A percentile compares a stretch with the other conserved stretches of the same genome.
These are phyloP conservation scores for Leucophora obtusa DNA, from an alignment of 2,888 invertebrate genomes.

Conservation along the genomic window DNA sequence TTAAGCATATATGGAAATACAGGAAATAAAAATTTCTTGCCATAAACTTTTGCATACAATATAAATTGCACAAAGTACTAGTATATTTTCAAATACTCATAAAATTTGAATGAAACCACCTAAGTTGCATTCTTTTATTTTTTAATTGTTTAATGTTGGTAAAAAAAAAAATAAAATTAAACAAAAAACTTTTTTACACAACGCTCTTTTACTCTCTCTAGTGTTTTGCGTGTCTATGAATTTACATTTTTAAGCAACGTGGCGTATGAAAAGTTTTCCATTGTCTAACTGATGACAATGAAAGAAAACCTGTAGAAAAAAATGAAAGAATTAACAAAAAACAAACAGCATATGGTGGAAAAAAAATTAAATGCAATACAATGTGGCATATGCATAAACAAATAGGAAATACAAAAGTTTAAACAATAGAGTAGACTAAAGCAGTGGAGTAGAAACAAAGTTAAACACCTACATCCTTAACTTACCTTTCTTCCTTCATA, in stretches of 20 bases:
- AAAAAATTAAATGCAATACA: constrained; percentile 42
- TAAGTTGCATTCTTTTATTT: constrained; percentile 16
- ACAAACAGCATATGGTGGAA: constrained; percentile 43
- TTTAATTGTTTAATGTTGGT: constrained; percentile 59
- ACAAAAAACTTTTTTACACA: constrained; percentile 16
- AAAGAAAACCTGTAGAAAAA: constrained; percentile 49
- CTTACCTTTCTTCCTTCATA: neutral
- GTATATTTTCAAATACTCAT: constrained; percentile 33
- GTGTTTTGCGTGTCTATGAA: constrained; percentile 32
- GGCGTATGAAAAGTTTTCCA: constrained; percentile 38
- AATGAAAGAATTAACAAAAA: constrained; percentile 11
- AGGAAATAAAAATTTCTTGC: neutral
- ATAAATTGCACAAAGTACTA: neutral
- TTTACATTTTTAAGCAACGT: constrained; percentile 39
- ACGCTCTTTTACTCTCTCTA: constrained; percentile 45
- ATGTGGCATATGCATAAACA: constrained; percentile 32
- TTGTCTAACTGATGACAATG: constrained; percentile 62
- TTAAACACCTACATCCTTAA: constrained; percentile 61
- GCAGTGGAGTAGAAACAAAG: constrained; percentile 60
- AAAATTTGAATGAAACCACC: constrained; percentile 46
- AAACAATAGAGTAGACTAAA: constrained; percentile 58
- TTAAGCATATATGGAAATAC: neutral
- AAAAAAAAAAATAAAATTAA: constrained; percentile 10
- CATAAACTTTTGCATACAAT: neutral
- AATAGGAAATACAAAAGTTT: constrained; percentile 60